Evolutionary conservation across 2,113 vertebrate species (phyloP), one percentile per base, ranked within the genome.

Genomic region (Pseudopipra pipra): DNA sequence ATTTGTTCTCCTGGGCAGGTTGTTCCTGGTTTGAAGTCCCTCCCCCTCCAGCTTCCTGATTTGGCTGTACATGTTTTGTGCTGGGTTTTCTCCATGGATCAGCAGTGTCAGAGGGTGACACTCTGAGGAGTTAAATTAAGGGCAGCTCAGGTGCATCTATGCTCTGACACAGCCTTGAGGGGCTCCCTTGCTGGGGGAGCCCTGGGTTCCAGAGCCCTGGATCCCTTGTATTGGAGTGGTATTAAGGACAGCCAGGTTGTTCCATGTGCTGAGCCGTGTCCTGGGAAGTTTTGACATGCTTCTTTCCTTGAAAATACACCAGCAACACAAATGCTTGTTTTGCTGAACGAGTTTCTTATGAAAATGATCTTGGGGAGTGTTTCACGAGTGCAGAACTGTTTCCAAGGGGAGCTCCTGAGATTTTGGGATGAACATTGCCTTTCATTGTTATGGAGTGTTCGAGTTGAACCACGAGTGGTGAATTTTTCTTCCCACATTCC

Each of bases 351-450:
- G 49, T 82, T 94, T 44, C 77, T 56, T 62, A 51, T 0, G 21
- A 82, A 68, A 91, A 83, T 4, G 3, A 44, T 87, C 59, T 54
- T 28, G 77, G n/a, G 1, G 8, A 87, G 49, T 6, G 4, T 73
- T 86, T 51, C 0, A 0, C 35, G 63, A 78, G 80, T 1, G 0
- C 73, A 33, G 47, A 5, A 0, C 39, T 46, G 70, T 75, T 92
- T 75, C 62, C 87, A 89, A 73, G 76, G 67, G 58, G 73, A 94
- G 70, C 70, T 33, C 4, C 5, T 7, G 76, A 87, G 93, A 55
- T 71, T 67, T 62, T 61, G 54, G 25, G 62, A n/a, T 66, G 93
- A 68, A 37, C 52, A 0, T 35, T 88, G 73, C 62, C 43, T 84
- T 67, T 18, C 7, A 2, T 23, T 78, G 80, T 54, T 86, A 24